Evolutionary conservation across 1,140 invertebrate genomes (phyloP).

Genomic region (Wiebesia pumilae): DNA sequence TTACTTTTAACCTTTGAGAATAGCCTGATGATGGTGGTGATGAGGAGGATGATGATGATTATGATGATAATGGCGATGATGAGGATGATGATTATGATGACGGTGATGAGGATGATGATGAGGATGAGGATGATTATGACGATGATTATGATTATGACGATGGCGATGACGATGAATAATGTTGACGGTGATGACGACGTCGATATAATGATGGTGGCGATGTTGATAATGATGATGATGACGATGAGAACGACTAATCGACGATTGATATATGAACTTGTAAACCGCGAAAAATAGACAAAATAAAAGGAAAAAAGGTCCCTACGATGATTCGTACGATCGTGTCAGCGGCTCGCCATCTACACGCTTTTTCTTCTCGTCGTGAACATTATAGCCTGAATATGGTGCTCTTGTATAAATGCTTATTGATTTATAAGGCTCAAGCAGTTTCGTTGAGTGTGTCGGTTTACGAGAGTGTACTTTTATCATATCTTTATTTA

Average conservation of each 20-base stretch:
- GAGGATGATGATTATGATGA: not conserved
- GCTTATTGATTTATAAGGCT: conserved; percentile 26
- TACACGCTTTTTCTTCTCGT: conserved; percentile 42
- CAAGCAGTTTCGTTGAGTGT: conserved; percentile 21
- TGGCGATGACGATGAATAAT: not conserved
- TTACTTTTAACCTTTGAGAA: conserved; percentile 63
- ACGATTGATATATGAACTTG: conserved; percentile 56
- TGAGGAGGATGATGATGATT: conserved; percentile 10
- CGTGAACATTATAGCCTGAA: conserved; percentile 13
- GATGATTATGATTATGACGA: not conserved
- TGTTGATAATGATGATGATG: conserved; percentile 1
- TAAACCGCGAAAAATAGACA: conserved; percentile 53
- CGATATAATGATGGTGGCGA: not conserved
- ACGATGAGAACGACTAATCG: conserved; percentile 34
- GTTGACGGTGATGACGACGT: not conserved
- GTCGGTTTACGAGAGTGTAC: conserved; percentile 23
- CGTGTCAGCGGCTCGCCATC: conserved; percentile 40
- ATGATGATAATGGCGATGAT: not conserved
- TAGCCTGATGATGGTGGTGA: conserved; percentile 36
- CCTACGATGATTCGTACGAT: conserved; percentile 4
- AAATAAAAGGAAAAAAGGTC: conserved; percentile 42
- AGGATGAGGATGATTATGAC: not conserved
- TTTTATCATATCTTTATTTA: not conserved
- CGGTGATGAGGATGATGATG: not conserved
- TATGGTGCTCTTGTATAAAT: conserved; percentile 51